phyloP scores from a whole-genome alignment of 2,888 invertebrate genomes.

The Lacanobia oleracea region DNA sequence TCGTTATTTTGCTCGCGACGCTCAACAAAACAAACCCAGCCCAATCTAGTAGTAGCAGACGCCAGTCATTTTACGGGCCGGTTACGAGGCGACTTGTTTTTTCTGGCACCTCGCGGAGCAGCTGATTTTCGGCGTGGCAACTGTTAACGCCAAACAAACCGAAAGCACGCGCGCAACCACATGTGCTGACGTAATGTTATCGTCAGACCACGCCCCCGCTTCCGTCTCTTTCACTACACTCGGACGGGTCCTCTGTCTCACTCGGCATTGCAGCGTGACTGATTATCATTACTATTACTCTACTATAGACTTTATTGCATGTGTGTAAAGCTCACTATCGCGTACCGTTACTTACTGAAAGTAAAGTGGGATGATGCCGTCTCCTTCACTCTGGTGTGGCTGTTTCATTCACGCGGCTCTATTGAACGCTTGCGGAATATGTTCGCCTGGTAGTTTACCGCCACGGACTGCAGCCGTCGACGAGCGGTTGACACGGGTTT shows the following conservation, averaged over 20 bases:
- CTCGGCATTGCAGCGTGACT: slow-evolving; percentile 81
- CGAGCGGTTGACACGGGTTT: slow-evolving; percentile 87
- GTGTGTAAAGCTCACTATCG: slow-evolving; percentile 71
- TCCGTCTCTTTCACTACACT: slow-evolving; percentile 74
- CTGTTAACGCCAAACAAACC: slow-evolving; percentile 80
- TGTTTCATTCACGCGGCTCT: slow-evolving; percentile 71
- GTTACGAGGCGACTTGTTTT: slow-evolving; percentile 72
- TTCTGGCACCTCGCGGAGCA: slow-evolving; percentile 77
- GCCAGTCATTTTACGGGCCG: slow-evolving; percentile 59
- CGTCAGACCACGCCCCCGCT: slow-evolving; percentile 78
- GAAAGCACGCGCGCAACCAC: slow-evolving; percentile 81
- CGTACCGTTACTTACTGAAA: slow-evolving; percentile 57
- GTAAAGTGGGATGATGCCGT: slow-evolving; percentile 65
- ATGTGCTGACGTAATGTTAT: slow-evolving; percentile 84
- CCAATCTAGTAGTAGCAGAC: slow-evolving; percentile 56
- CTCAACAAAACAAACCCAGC: slow-evolving; percentile 54
- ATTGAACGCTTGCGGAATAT: slow-evolving; percentile 75
- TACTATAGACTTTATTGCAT: slow-evolving; percentile 69
- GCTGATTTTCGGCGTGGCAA: slow-evolving; percentile 88
- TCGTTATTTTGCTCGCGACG: slow-evolving; percentile 30
- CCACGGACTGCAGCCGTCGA: slow-evolving; percentile 89
- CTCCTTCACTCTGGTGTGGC: slow-evolving; percentile 72
- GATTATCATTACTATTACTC: slow-evolving; percentile 67
- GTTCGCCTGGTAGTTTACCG: slow-evolving; percentile 89
- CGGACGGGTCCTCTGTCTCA: slow-evolving; percentile 70